Conservation (phyloP, 92 coral and sea anemone species). For the Phymanthus crucifer region DNA sequence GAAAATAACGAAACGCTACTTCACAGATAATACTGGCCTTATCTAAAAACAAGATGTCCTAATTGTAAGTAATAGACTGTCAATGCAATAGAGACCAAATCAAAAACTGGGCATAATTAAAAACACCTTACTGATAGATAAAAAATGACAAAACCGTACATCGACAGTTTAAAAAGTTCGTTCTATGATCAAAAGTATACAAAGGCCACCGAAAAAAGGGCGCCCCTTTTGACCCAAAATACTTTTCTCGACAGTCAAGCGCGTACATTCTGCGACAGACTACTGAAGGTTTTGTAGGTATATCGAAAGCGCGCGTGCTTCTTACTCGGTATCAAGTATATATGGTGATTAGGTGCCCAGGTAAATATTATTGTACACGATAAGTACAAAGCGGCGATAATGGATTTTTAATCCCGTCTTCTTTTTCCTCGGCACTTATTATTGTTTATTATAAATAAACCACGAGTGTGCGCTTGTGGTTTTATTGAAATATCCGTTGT, state of each 20-base stretch:
- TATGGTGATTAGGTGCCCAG: neutral
- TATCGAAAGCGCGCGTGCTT: neutral
- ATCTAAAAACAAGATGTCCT: too few relatives aligned
- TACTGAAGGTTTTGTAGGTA: neutral
- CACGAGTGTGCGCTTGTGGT: neutral
- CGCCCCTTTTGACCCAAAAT: neutral
- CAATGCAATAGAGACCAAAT: too few relatives aligned
- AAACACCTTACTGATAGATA: neutral
- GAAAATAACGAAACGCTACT: neutral
- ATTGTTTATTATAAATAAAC: neutral
- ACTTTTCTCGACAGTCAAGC: too few relatives aligned
- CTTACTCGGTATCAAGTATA: neutral
- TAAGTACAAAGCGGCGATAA: conserved; percentile 11
- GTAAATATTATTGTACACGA: conserved; percentile 2
- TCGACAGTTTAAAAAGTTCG: neutral
- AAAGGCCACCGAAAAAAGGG: neutral
- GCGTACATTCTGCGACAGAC: too few relatives aligned
- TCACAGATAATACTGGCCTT: too few relatives aligned
- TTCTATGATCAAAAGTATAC: too few relatives aligned
- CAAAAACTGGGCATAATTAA: neutral
- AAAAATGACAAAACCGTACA: neutral
- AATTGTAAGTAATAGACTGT: too few relatives aligned
- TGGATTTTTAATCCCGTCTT: conserved; percentile 6
- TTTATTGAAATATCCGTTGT: neutral
- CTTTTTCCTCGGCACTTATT: neutral